Evolutionary conservation across 2,797 vertebrate species (phyloP).

Genomic region (Synanceia verrucosa): DNA sequence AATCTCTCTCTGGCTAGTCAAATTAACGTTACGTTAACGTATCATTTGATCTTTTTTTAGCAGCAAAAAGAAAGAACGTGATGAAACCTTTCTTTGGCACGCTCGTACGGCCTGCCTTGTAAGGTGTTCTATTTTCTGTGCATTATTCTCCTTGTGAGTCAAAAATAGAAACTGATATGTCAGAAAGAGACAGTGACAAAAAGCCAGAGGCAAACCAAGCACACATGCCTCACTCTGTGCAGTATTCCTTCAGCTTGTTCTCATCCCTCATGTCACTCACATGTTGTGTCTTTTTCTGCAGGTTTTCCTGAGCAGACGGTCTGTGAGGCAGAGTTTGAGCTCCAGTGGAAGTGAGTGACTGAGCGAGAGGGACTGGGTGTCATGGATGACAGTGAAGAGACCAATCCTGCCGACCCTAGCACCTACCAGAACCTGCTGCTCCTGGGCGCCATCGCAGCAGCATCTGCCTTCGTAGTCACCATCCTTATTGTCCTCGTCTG

Average conservation of each 20-base stretch:
- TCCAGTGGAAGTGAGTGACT: slow-evolving; percentile 54
- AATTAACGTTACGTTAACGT: slow-evolving; percentile 32
- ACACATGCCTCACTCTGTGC: slow-evolving; percentile 31
- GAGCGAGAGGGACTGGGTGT: slow-evolving; percentile 55
- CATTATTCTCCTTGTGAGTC: slow-evolving; percentile 65
- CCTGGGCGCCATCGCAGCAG: slow-evolving; percentile 83
- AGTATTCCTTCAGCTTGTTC: slow-evolving; percentile 41
- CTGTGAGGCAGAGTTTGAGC: slow-evolving; percentile 54
- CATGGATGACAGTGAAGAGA: slow-evolving; percentile 54
- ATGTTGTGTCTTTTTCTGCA: slow-evolving; percentile 47
- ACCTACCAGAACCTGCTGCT: slow-evolving; percentile 79
- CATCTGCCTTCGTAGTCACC: slow-evolving; percentile 85
- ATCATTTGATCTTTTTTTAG: slow-evolving; percentile 65
- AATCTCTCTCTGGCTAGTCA: slow-evolving; percentile 49
- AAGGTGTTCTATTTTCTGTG: slow-evolving; percentile 76
- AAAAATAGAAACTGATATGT: slow-evolving; percentile 79
- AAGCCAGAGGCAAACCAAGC: slow-evolving; percentile 63
- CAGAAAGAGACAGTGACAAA: slow-evolving; percentile 74
- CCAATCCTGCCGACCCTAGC: background rate
- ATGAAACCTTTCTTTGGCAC: slow-evolving; percentile 54
- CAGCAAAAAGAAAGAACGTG: slow-evolving; percentile 41
- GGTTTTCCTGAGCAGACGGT: slow-evolving; percentile 70
- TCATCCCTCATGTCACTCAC: slow-evolving; percentile 60
- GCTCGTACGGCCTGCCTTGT: slow-evolving; percentile 44
- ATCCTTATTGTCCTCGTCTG: slow-evolving; percentile 84